A percentile compares a stretch with the other conserved stretches of the same genome.
phyloP scores from a whole-genome alignment of 2,888 invertebrate genomes.

The Tigriopus californicus region DNA sequence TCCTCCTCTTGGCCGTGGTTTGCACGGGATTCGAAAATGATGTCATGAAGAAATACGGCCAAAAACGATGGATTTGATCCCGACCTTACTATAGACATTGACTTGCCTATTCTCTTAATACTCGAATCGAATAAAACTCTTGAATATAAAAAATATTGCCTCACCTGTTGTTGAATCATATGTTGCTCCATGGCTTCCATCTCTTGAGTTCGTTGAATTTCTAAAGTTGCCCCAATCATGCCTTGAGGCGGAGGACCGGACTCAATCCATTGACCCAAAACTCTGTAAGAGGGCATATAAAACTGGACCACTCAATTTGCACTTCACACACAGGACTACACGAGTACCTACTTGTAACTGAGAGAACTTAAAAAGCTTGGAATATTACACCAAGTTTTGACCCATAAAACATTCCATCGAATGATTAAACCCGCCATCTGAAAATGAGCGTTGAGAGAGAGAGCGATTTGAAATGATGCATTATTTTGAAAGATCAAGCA shows the following conservation, averaged over 20 bases:
- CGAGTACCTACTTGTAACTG: neutral
- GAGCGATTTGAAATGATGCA: no score
- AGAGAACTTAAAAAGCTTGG: neutral
- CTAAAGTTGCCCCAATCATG: neutral
- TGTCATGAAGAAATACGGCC: neutral
- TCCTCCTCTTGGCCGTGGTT: neutral
- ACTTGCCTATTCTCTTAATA: no score
- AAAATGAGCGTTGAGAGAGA: neutral
- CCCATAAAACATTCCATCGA: neutral
- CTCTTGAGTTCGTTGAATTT: neutral
- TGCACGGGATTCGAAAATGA: constrained; percentile 1
- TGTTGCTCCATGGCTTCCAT: neutral
- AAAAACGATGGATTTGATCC: no score
- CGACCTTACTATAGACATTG: no score
- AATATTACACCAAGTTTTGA: neutral
- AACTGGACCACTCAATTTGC: no score
- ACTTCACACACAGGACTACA: no score
- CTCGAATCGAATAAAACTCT: no score
- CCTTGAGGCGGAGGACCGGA: neutral
- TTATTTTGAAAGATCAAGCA: no score
- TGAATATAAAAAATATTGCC: neutral
- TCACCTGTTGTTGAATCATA: neutral
- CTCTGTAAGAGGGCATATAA: no score
- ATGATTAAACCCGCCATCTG: neutral
- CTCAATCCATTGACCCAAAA: neutral